A percentile compares a stretch with the other conserved stretches of the same genome.
phyloP scores from a whole-genome alignment of 2,113 vertebrate species.

The Oryzias celebensis region DNA sequence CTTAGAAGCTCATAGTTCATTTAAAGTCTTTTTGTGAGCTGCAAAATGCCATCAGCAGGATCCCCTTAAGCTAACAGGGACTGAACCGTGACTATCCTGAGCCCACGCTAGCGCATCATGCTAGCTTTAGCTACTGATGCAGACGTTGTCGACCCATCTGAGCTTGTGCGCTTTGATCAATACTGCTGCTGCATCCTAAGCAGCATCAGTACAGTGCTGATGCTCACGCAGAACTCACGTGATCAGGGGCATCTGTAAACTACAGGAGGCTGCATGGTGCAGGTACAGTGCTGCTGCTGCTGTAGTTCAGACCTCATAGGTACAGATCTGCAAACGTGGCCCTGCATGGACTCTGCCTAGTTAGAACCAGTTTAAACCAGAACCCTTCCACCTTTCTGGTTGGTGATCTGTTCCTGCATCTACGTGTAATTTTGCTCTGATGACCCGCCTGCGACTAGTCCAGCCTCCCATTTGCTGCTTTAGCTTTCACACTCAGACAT shows the following conservation, averaged over 20 bases:
- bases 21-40: no score
- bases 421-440: background rate
- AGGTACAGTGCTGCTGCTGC: no score
- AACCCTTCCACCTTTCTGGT: no score
- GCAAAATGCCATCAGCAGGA: no score
- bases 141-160: constrained; percentile 5
- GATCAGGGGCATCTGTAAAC: constrained; percentile 44
- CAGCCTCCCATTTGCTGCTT: constrained; percentile 19
- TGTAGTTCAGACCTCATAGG: no score
- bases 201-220: constrained; percentile 36
- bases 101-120: background rate
- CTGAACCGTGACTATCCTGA: background rate
- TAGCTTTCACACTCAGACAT: background rate
- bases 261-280: background rate
- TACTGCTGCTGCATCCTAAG: constrained; percentile 36
- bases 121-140: background rate
- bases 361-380: no score
- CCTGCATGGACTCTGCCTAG: no score
- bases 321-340: no score
- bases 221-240: constrained; percentile 42
- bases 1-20: no score
- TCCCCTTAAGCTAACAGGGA: no score
- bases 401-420: no score
- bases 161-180: constrained; percentile 24
- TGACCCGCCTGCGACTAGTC: constrained; percentile 1